Conservation (phyloP, 1,140 invertebrate species). For the Venustaconcha ellipsiformis region DNA sequence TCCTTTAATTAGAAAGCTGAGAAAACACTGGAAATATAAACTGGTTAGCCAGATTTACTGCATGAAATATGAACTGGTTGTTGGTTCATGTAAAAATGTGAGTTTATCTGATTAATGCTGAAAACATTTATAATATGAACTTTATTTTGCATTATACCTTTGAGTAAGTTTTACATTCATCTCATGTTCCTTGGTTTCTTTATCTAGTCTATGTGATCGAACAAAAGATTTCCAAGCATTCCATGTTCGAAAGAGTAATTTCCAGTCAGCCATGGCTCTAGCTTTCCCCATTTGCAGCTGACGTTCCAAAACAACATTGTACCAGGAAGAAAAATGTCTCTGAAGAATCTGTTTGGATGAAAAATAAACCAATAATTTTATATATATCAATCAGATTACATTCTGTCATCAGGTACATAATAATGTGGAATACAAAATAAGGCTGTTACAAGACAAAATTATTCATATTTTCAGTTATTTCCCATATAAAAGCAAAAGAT, state of each 20-base stretch:
- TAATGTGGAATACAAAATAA: no score
- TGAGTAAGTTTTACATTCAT: constrained; percentile 49
- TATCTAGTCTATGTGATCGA: constrained; percentile 42
- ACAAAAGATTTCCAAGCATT: constrained; percentile 61
- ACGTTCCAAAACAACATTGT: constrained; percentile 58
- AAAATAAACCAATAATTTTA: no score
- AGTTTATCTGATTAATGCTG: not conserved
- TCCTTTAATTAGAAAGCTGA: no score
- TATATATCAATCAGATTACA: no score
- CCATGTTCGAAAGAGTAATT: constrained; percentile 58
- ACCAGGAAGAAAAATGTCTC: constrained; percentile 66
- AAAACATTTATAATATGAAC: not conserved
- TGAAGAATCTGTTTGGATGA: constrained; percentile 49
- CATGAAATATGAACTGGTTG: no score
- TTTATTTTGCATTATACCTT: constrained; percentile 40
- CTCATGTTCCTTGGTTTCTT: constrained; percentile 53
- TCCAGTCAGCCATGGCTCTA: constrained; percentile 66
- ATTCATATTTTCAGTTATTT: no score
- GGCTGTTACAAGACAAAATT: no score
- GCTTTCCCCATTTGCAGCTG: constrained; percentile 64
- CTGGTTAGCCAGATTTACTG: no score
- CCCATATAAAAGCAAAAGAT: no score
- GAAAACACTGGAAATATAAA: no score
- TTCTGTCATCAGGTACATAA: no score
- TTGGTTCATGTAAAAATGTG: no score